Evolutionary conservation across 2,888 invertebrate species (phyloP), one percentile per base, ranked within the genome.

Genomic region (Lordiphosa andalusiaca): DNA sequence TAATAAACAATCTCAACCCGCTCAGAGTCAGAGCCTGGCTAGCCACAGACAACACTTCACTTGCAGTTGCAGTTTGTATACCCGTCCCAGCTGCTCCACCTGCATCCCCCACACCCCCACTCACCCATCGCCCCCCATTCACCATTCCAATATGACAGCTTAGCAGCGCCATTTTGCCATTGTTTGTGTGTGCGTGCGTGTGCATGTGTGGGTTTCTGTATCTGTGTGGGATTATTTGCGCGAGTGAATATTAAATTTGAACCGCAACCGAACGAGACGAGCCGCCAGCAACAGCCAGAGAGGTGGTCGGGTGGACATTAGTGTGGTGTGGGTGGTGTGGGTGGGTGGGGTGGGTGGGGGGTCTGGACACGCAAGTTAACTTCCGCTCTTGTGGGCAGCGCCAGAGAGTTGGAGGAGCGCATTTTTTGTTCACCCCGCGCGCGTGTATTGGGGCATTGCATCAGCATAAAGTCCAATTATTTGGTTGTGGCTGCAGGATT

Each of bases 181-280:
- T 74, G 63, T 69, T 57, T 67, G 52, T 23, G 9, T 36, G 3
- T n/a, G 35, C 9, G 33, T 42, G 37, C 39, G 49, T 63, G 42
- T 41, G 53, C 44, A 50, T 63, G 46, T 53, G 56, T 55, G 52
- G 40, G 49, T 49, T 25, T 53, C 3, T 25, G 38, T 53, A 62
- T 67, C 56, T 54, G 63, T 60, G 66, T 73, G 30, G 77, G 84
- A 84, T 78, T 78, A 78, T 78, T 78, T 84, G 82, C 74, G 77
- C 77, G 71, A 84, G 77, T 82, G 80, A 78, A 84, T 80, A 80
- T 84, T 80, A 80, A 80, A 80, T 80, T 84, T 82, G 80, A 82
- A 72, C 85, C 84, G 78, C 80, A 80, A 74, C 70, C 71, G 78
- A 78, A 81, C 69, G 74, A 74, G 72, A 61, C 65, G 71, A 76